A percentile compares a stretch with the other conserved stretches of the same genome.
phyloP scores from a whole-genome alignment of 2,888 invertebrate genomes.

The Andrena minutula region DNA sequence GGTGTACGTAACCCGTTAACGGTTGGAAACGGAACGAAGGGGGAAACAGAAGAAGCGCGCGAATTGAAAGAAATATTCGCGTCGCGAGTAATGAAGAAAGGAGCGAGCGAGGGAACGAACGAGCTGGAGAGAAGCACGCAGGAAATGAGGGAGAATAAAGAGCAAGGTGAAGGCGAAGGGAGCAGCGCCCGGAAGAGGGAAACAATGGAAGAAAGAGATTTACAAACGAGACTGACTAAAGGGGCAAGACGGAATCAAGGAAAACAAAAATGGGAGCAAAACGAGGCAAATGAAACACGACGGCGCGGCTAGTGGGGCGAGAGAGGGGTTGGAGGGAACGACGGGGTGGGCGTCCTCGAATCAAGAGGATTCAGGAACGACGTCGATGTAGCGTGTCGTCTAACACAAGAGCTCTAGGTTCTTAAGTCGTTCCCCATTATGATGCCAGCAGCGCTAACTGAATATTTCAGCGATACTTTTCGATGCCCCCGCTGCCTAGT shows the following conservation, averaged over 20 bases:
- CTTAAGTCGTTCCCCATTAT: slow-evolving; percentile 69
- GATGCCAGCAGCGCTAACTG: slow-evolving; percentile 67
- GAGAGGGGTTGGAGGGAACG: background rate
- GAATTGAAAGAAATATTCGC: slow-evolving; percentile 6
- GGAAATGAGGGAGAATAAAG: slow-evolving; percentile 13
- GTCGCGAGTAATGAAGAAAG: background rate
- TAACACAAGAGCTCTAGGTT: slow-evolving; percentile 51
- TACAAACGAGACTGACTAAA: slow-evolving; percentile 1
- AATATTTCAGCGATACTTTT: slow-evolving; percentile 74
- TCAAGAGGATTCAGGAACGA: slow-evolving; percentile 43
- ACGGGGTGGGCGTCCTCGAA: slow-evolving; percentile 20
- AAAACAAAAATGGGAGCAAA: slow-evolving; percentile 3
- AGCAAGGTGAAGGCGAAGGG: background rate
- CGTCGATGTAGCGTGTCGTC: slow-evolving; percentile 53
- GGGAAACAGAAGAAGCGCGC: background rate
- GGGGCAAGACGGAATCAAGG: background rate
- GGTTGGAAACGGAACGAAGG: background rate
- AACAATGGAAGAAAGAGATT: slow-evolving; percentile 24
- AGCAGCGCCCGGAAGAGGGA: background rate
- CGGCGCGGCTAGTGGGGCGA: background rate
- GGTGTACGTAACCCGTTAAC: too few species aligned
- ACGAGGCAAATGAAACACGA: slow-evolving; percentile 29
- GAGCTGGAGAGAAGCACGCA: background rate
- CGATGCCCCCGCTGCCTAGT: slow-evolving; percentile 46
- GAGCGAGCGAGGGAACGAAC: background rate